Evolutionary conservation across 2,888 invertebrate species (phyloP).

Genomic region (Cheilosia soror): DNA sequence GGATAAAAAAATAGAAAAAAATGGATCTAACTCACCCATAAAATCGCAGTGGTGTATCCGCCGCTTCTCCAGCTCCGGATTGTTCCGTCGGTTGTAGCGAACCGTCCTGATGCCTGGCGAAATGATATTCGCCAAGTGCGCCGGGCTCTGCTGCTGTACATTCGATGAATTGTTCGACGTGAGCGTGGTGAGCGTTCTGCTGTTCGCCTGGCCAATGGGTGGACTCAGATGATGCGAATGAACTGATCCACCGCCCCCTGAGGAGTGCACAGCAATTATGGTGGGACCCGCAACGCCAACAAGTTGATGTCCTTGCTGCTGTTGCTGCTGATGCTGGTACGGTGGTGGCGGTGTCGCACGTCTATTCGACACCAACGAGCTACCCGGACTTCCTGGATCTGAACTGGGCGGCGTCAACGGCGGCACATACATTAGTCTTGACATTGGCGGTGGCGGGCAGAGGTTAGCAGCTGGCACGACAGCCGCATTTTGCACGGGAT

Average conservation of each 20-base stretch:
- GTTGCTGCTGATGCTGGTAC: conserved; percentile 78
- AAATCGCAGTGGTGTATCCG: conserved; percentile 98
- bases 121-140: conserved; percentile 82
- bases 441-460: conserved; percentile 77
- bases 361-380: conserved; percentile 87
- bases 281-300: conserved; percentile 79
- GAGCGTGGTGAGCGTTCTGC: conserved; percentile 78
- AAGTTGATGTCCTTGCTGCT: conserved; percentile 79
- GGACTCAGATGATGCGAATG: conserved; percentile 77
- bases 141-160: conserved; percentile 79
- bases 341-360: conserved; percentile 82
- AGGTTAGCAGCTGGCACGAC: conserved; percentile 66
- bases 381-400: conserved; percentile 93
- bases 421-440: conserved; percentile 90
- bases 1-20: too few relatives aligned
- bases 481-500: conserved; percentile 77
- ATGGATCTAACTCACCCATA: conserved; percentile 87
- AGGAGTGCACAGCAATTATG: conserved; percentile 78
- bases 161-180: conserved; percentile 71
- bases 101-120: conserved; percentile 82
- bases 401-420: conserved; percentile 95
- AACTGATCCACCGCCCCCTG: conserved; percentile 39
- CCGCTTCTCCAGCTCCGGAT: conserved; percentile 97
- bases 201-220: conserved; percentile 61
- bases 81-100: conserved; percentile 97